Evolutionary conservation across 1,140 invertebrate species (phyloP).

Genomic region (Lithobius niger): DNA sequence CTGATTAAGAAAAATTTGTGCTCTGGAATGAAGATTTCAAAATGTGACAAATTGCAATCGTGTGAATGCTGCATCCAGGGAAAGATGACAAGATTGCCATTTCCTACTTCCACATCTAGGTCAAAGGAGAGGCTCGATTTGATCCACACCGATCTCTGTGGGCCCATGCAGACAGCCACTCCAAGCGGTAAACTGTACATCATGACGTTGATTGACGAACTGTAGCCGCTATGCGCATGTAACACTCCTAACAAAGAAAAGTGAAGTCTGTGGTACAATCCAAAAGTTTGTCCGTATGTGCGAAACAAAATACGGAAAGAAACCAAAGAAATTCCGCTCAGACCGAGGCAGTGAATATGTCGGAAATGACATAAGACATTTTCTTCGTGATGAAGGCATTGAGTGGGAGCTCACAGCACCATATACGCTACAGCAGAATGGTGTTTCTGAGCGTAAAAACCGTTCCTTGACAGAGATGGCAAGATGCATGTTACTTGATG

Average conservation of each 20-base stretch:
- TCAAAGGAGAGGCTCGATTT: conserved; percentile 17
- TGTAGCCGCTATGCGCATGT: neutral
- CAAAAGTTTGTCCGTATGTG: neutral
- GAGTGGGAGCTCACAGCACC: conserved; percentile 21
- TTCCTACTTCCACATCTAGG: too few relatives aligned
- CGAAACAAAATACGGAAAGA: neutral
- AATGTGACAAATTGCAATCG: too few relatives aligned
- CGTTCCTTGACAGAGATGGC: conserved; percentile 30
- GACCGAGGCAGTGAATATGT: neutral
- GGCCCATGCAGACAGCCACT: conserved; percentile 25
- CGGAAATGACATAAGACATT: neutral
- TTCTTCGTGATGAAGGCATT: conserved; percentile 13
- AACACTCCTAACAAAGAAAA: neutral
- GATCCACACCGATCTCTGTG: conserved; percentile 26
- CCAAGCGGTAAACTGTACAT: conserved; percentile 25
- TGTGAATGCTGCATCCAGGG: too few relatives aligned
- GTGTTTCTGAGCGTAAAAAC: conserved; percentile 31
- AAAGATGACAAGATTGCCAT: too few relatives aligned
- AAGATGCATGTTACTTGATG: conserved; percentile 25
- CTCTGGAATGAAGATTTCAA: too few relatives aligned
- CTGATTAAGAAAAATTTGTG: too few relatives aligned
- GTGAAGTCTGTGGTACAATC: neutral
- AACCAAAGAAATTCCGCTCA: neutral
- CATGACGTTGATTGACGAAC: conserved; percentile 29
- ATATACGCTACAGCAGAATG: conserved; percentile 33